These are phyloP conservation scores for Xanthorhoe spadicearia DNA, from an alignment of 2,888 invertebrate genomes.

Conservation along the genomic window DNA sequence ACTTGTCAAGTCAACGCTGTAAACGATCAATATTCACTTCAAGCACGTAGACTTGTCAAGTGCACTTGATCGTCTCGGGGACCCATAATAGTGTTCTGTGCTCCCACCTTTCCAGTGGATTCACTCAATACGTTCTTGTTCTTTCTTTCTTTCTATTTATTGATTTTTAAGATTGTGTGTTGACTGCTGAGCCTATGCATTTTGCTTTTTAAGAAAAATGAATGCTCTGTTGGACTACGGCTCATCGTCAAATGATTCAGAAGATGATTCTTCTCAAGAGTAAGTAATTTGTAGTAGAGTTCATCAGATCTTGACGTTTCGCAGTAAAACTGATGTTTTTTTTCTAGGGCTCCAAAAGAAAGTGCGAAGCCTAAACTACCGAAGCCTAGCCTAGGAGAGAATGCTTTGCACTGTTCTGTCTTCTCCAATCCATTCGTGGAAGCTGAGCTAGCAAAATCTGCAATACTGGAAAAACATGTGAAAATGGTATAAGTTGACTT, in stretches of 20 bases:
- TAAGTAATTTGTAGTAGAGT: constrained; percentile 50
- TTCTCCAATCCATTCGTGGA: constrained; percentile 94
- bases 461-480: constrained; percentile 95
- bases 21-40: too few relatives aligned
- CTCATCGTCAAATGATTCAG: constrained; percentile 77
- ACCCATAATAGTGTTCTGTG: too few relatives aligned
- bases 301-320: constrained; percentile 85
- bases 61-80: too few relatives aligned
- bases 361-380: constrained; percentile 81
- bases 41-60: too few relatives aligned
- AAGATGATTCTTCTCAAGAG: constrained; percentile 72
- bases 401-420: constrained; percentile 88
- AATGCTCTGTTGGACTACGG: constrained; percentile 89
- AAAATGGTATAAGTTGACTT: constrained; percentile 92
- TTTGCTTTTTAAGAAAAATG: constrained; percentile 63
- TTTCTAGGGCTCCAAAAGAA: constrained; percentile 43
- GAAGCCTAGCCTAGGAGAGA: constrained; percentile 86
- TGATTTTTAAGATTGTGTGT: not conserved
- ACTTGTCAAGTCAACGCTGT: too few relatives aligned
- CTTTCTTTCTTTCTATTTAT: constrained; percentile 1
- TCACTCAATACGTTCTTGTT: not conserved
- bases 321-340: constrained; percentile 4
- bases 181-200: not conserved
- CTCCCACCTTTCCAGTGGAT: too few relatives aligned
- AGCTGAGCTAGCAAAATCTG: constrained; percentile 93